Conservation (phyloP, 2,888 invertebrate species). For the Drosophila antonietae region DNA sequence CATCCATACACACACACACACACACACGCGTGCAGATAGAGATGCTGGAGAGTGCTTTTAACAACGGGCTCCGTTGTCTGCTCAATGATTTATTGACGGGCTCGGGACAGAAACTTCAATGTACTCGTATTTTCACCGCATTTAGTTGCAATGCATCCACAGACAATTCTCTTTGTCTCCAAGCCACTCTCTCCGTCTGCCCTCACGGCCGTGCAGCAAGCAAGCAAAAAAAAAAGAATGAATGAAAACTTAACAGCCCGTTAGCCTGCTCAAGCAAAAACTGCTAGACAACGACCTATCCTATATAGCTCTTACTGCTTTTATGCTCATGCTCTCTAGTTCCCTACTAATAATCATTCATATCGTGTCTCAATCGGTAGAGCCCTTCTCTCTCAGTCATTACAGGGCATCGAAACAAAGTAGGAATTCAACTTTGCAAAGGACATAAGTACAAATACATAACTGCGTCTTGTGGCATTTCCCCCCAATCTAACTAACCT, state of each 20-base stretch:
- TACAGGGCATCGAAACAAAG: not conserved
- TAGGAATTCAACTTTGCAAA: not conserved
- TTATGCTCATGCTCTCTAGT: not conserved
- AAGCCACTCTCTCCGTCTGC: not conserved
- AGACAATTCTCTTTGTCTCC: conserved; percentile 20
- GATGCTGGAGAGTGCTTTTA: conserved; percentile 64
- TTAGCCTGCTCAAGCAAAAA: not conserved
- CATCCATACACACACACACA: conserved; percentile 7
- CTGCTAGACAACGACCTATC: conserved; percentile 8
- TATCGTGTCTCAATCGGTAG: not conserved
- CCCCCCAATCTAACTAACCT: not conserved
- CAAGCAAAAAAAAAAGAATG: not conserved
- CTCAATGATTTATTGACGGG: conserved; percentile 75
- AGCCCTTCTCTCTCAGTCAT: not conserved
- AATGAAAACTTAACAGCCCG: not conserved
- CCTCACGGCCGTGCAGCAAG: conserved; percentile 11
- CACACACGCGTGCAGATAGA: conserved; percentile 14
- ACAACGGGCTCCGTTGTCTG: conserved; percentile 70
- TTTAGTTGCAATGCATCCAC: conserved; percentile 58
- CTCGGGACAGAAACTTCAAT: conserved; percentile 54
- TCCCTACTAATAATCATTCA: not conserved
- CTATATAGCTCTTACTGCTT: not conserved
- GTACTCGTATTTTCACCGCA: conserved; percentile 60
- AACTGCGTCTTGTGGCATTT: not conserved
- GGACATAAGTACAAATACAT: not conserved